Percentiles rank a stretch among this genome's conserved stretches.
These are phyloP conservation scores for Alligator mississippiensis DNA, from an alignment of 2,113 vertebrate species.

Conservation along the genomic window DNA sequence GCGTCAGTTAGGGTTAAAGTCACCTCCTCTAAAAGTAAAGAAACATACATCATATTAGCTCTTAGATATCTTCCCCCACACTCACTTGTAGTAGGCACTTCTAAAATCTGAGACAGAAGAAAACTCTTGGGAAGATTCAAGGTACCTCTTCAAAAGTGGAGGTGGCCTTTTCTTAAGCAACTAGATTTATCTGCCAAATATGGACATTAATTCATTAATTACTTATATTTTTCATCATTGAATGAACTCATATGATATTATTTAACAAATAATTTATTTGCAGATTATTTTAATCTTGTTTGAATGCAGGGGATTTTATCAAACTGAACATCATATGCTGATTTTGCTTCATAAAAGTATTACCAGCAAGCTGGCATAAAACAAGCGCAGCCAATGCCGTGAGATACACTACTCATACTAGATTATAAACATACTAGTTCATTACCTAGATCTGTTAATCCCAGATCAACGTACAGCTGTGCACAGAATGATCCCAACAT, in stretches of 20 bases:
- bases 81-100: background rate
- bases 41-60: background rate
- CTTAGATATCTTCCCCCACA: background rate
- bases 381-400: background rate
- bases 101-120: background rate
- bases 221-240: background rate
- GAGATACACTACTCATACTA: background rate
- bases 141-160: background rate
- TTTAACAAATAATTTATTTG: background rate
- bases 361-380: background rate
- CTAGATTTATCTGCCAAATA: background rate
- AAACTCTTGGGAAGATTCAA: background rate
- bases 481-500: constrained; percentile 89
- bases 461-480: constrained; percentile 91
- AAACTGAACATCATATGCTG: background rate
- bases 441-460: constrained; percentile 88
- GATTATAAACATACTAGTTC: background rate
- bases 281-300: background rate
- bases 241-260: background rate
- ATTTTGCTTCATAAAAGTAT: background rate
- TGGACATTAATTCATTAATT: background rate
- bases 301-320: background rate
- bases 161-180: background rate
- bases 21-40: constrained; percentile 70
- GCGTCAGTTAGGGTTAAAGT: constrained; percentile 74